phyloP scores from a whole-genome alignment of 2,113 vertebrate genomes.

The Heterocephalus glaber region DNA sequence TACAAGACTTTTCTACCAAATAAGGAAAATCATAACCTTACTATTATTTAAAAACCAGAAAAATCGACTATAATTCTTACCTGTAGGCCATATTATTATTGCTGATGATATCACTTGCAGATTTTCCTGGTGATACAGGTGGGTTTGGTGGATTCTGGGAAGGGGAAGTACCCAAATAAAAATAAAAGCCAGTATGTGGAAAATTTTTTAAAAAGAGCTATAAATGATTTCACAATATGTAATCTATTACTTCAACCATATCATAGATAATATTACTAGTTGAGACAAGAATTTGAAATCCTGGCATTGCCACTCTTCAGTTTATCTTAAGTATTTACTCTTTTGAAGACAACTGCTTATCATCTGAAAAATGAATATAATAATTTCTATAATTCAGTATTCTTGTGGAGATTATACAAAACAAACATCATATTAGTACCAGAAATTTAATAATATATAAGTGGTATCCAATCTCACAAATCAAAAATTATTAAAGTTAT shows the following conservation, averaged over 20 bases:
- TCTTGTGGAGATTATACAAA: slow-evolving; percentile 2
- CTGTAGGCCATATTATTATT: slow-evolving; percentile 77
- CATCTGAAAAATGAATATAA: background rate
- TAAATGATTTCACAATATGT: background rate
- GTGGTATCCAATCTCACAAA: background rate
- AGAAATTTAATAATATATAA: background rate
- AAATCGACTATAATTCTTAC: slow-evolving; percentile 75
- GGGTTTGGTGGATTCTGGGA: slow-evolving; percentile 74
- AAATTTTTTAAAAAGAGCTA: background rate
- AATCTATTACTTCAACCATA: slow-evolving; percentile 17
- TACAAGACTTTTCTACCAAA: background rate
- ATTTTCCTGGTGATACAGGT: slow-evolving; percentile 84
- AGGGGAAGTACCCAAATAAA: slow-evolving; percentile 54
- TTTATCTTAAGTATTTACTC: background rate
- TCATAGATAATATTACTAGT: background rate
- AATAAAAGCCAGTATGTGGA: slow-evolving; percentile 21
- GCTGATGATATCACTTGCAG: slow-evolving; percentile 76
- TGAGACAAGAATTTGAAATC: slow-evolving; percentile 34
- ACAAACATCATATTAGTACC: background rate
- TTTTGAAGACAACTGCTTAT: slow-evolving; percentile 6
- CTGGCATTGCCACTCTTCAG: background rate
- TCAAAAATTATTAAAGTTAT: slow-evolving; percentile 33
- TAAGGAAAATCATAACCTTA: slow-evolving; percentile 37
- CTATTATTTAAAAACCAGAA: background rate
- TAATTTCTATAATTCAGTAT: slow-evolving; percentile 5